Evolutionary conservation across 2,888 invertebrate genomes (phyloP).

Genomic region (Lamproptera curius): DNA sequence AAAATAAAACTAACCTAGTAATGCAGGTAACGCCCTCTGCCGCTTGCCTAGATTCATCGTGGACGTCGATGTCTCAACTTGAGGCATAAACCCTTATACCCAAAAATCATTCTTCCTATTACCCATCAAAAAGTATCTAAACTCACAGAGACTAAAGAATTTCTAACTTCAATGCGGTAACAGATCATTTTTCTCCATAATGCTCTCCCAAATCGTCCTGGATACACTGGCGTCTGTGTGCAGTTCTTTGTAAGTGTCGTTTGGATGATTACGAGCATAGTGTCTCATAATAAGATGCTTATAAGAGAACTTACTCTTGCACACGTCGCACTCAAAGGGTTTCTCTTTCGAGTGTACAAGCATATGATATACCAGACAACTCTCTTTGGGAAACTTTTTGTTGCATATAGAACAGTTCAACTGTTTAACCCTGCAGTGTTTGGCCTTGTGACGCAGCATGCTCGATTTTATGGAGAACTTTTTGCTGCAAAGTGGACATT

Average conservation of each 20-base stretch:
- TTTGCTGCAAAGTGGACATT: slow-evolving; percentile 45
- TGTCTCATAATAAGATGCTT: slow-evolving; percentile 55
- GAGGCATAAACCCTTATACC: no score
- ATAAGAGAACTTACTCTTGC: slow-evolving; percentile 53
- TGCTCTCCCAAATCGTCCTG: slow-evolving; percentile 44
- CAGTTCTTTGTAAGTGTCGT: slow-evolving; percentile 35
- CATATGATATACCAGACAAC: slow-evolving; percentile 58
- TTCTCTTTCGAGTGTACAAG: slow-evolving; percentile 48
- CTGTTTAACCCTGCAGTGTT: slow-evolving; percentile 47
- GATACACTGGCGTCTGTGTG: slow-evolving; percentile 56
- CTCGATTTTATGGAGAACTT: slow-evolving; percentile 54
- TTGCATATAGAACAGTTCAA: slow-evolving; percentile 51
- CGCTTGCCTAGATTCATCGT: no score
- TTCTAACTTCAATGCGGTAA: background rate
- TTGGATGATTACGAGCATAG: slow-evolving; percentile 54
- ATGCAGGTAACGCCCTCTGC: no score
- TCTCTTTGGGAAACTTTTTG: slow-evolving; percentile 53
- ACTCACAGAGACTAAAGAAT: no score
- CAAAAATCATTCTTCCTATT: no score
- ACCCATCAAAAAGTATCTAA: no score
- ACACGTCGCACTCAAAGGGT: slow-evolving; percentile 46
- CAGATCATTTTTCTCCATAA: slow-evolving; percentile 29
- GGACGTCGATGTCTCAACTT: no score
- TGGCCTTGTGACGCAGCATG: slow-evolving; percentile 45
- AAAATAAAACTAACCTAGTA: no score